Evolutionary conservation across 2,113 vertebrate genomes (phyloP).

Genomic region (Corydoras maculifer): DNA sequence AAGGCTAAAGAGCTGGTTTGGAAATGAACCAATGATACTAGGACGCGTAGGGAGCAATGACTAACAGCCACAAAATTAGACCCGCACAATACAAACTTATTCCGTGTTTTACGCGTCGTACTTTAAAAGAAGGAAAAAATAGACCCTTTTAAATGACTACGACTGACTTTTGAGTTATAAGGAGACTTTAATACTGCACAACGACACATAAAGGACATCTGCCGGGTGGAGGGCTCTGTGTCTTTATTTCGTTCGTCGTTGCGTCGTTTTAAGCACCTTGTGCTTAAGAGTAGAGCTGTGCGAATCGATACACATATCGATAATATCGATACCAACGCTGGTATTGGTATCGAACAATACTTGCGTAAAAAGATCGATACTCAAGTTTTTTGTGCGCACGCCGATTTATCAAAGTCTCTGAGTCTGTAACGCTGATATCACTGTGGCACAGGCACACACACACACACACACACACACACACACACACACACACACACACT

Average conservation of each 20-base stretch:
- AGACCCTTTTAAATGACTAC: neutral
- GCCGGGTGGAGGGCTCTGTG: neutral
- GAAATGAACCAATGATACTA: neutral
- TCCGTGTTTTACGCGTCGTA: neutral
- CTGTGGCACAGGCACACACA: too few species aligned
- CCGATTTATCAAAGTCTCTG: too few species aligned
- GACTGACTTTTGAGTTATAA: conserved; percentile 1
- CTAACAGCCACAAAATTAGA: neutral
- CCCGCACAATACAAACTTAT: neutral
- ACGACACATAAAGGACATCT: neutral
- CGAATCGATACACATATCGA: too few species aligned
- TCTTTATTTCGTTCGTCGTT: too few species aligned
- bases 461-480: too few species aligned
- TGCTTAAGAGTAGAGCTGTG: too few species aligned
- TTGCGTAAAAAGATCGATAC: too few species aligned
- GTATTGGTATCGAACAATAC: too few species aligned
- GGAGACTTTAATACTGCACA: too few species aligned
- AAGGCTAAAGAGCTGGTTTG: neutral
- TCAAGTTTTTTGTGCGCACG: too few species aligned
- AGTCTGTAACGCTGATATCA: too few species aligned
- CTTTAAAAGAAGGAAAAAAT: neutral
- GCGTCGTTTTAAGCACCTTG: neutral
- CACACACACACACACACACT: neutral
- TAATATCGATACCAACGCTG: too few species aligned
- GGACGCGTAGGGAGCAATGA: neutral